Conservation (phyloP, 2,113 vertebrate genomes). For the Conger conger region DNA sequence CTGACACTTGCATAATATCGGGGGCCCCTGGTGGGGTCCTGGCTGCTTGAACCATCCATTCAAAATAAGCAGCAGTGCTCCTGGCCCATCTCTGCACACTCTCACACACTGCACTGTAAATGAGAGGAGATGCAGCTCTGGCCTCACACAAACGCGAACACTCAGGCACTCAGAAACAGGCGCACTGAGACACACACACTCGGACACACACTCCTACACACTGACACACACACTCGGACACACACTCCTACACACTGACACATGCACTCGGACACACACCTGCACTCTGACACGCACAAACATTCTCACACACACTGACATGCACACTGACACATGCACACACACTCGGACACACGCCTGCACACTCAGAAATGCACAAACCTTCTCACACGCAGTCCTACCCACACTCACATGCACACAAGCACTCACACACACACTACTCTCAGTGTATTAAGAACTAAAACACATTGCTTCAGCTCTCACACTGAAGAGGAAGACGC, state of each 20-base stretch:
- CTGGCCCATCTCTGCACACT: constrained; percentile 50
- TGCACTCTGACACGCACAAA: background rate
- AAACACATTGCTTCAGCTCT: background rate
- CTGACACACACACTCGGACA: background rate
- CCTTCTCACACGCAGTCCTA: background rate
- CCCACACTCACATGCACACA: background rate
- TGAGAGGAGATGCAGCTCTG: constrained; percentile 44
- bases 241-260: background rate
- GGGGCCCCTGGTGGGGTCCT: constrained; percentile 48
- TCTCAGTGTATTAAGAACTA: background rate
- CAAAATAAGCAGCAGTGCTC: constrained; percentile 64
- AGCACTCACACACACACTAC: background rate
- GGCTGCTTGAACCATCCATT: constrained; percentile 51
- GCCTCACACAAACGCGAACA: constrained; percentile 12
- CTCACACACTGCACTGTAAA: constrained; percentile 55
- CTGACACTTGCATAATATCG: constrained; percentile 61
- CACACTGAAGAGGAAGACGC: background rate
- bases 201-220: background rate
- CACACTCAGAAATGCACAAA: background rate
- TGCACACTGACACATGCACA: background rate
- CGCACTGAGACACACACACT: background rate
- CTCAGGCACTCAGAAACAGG: background rate
- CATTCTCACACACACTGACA: background rate
- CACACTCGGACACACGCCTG: background rate
- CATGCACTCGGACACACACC: constrained; percentile 1